These are phyloP conservation scores for Hucho hucho DNA, from an alignment of 2,113 vertebrate genomes.

Conservation along the genomic window DNA sequence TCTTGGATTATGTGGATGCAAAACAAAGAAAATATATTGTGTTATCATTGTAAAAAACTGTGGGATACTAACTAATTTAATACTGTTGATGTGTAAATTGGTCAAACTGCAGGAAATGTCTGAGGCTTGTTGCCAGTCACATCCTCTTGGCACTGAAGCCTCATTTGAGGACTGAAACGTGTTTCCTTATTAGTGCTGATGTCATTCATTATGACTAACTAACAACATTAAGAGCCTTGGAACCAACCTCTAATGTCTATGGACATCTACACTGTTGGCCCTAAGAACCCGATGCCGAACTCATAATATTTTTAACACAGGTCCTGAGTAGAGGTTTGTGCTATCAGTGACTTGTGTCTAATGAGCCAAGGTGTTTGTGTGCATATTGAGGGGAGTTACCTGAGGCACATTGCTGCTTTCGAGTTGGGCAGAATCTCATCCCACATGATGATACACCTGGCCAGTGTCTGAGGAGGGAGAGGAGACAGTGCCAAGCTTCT, in stretches of 20 bases:
- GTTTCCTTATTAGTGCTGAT: slow-evolving; percentile 9
- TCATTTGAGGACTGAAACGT: not conserved
- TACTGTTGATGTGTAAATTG: not conserved
- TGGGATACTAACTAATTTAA: not conserved
- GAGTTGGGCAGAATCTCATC: slow-evolving; percentile 93
- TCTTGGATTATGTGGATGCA: slow-evolving; percentile 88
- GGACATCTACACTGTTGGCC: not conserved
- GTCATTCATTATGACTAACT: slow-evolving; percentile 1
- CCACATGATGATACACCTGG: slow-evolving; percentile 96
- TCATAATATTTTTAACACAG: too few relatives aligned
- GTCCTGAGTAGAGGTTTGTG: too few relatives aligned
- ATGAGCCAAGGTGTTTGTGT: not conserved
- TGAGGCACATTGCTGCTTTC: slow-evolving; percentile 94
- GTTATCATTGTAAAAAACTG: not conserved
- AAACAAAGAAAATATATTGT: not conserved
- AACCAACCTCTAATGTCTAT: not conserved
- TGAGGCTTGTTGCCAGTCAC: not conserved
- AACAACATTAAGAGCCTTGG: not conserved
- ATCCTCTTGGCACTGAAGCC: not conserved
- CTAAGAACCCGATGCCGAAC: not conserved
- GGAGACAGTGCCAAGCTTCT: too few relatives aligned
- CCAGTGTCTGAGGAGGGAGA: slow-evolving; percentile 80
- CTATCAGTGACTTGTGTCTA: not conserved
- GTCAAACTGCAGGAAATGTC: not conserved
- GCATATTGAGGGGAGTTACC: slow-evolving; percentile 64